These are phyloP conservation scores for Orchestes rusci DNA, from an alignment of 2,888 invertebrate species.

Conservation along the genomic window DNA sequence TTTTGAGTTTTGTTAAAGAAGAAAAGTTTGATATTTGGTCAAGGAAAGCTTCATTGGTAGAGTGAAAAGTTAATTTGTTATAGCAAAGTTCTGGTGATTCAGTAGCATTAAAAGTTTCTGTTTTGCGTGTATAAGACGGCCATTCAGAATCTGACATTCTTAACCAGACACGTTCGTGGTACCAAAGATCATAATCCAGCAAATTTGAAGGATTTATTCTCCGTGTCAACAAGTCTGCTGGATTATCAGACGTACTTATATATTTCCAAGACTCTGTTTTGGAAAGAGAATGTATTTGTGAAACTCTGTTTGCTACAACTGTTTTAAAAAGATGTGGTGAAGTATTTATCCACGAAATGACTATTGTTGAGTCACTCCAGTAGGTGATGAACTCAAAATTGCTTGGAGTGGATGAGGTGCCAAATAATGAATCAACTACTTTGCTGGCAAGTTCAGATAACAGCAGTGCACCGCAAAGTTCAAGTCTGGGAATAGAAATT, in stretches of 20 bases:
- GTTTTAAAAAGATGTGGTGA: constrained; percentile 7
- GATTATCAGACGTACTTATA: constrained; percentile 22
- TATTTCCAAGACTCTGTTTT: too few species aligned
- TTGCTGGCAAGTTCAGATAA: constrained; percentile 3
- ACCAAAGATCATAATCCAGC: constrained; percentile 11
- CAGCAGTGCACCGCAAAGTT: constrained; percentile 5
- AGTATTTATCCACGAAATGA: constrained; percentile 6
- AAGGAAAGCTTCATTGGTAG: too few species aligned
- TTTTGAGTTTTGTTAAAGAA: not conserved
- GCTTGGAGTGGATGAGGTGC: not conserved
- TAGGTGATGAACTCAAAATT: not conserved
- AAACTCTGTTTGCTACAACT: constrained; percentile 11
- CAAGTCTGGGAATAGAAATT: constrained; percentile 6
- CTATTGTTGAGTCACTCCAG: constrained; percentile 14
- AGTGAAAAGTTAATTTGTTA: not conserved
- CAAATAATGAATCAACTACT: not conserved
- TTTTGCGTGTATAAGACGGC: not conserved
- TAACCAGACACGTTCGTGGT: constrained; percentile 12
- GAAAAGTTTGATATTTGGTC: constrained; percentile 1
- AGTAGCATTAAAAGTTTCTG: not conserved
- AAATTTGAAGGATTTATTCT: constrained; percentile 15
- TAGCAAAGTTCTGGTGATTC: not conserved
- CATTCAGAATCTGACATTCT: not conserved
- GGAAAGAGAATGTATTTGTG: constrained; percentile 10
- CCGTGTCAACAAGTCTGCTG: constrained; percentile 24